Evolutionary conservation across 2,797 vertebrate species (phyloP).

Genomic region (Lateolabrax maculatus): DNA sequence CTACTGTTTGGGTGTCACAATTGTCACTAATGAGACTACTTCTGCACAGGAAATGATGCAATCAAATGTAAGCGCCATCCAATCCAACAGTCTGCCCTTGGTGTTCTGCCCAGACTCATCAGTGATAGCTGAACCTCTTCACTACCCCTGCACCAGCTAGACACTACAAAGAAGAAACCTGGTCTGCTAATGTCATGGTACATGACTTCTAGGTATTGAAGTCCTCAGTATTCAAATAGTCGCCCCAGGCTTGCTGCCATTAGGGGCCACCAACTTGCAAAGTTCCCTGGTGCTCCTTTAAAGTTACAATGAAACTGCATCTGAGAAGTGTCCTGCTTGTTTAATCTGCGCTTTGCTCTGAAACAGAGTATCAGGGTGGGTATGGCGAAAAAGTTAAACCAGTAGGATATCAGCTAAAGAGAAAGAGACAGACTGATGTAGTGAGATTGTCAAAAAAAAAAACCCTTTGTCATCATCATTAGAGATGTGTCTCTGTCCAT

Average conservation of each 20-base stretch:
- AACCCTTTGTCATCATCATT: no score
- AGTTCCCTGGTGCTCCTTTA: not conserved
- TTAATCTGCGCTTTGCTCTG: not conserved
- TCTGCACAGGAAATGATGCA: conserved; percentile 56
- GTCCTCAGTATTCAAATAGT: conserved; percentile 1
- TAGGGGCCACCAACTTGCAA: conserved; percentile 15
- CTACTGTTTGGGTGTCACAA: not conserved
- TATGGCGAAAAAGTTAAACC: not conserved
- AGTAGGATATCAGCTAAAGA: not conserved
- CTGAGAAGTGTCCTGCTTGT: not conserved
- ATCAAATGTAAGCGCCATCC: conserved; percentile 50
- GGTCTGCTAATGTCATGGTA: conserved; percentile 28
- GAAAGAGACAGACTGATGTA: not conserved
- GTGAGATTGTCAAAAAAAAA: not conserved
- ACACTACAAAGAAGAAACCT: conserved; percentile 34
- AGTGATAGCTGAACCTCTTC: conserved; percentile 16
- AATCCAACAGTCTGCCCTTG: conserved; percentile 14
- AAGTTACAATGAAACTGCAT: not conserved
- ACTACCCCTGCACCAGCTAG: conserved; percentile 5
- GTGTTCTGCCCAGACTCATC: conserved; percentile 19
- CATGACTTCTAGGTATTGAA: conserved; percentile 35
- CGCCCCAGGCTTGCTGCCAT: conserved; percentile 12
- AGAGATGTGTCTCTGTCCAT: not conserved
- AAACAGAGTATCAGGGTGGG: not conserved
- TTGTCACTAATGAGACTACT: conserved; percentile 25